Base-by-base conservation (phyloP, 2,113 vertebrate genomes). In the Rafetus swinhoei region DNA sequence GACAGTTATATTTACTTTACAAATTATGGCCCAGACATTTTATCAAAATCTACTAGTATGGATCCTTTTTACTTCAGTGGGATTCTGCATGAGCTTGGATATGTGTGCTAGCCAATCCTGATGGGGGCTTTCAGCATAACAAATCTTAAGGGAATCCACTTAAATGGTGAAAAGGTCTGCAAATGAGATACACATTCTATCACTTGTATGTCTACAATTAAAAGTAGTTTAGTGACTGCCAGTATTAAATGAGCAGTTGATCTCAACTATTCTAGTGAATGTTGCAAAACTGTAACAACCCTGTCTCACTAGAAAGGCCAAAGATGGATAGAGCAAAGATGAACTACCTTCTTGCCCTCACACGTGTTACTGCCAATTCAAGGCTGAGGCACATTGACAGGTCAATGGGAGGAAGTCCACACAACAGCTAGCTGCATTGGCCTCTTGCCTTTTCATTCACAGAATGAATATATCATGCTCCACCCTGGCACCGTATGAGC, bases 11-110 rank as follows among this genome's bases (percentile, higher is more conserved):
- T 60, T 60, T 60, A 84, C 4, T 39, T 22, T 27, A 62, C 45
- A 9, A 32, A 4, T 10, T n/a, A 81, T 0, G 0, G 25, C 8
- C 25, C 25, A 3, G 39, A 74, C 18, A 24, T 81, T 91, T 88
- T 29, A 57, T 90, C 81, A 27, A 83, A 35, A 79, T 74, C 18
- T 19, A 1, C 85, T 18, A 35, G 45, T 21, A 55, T 24, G 1
- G 55, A 87, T 11, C 7, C 60, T 39, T 39, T 35, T 59, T 90
- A 4, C 22, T 16, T 84, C 54, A 90, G 0, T 0, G 1, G 8
- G 24, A 53, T 69, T 90, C 77, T 85, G n/a, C 13, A 4, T 84
- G 53, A 14, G 7, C 57, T 82, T 72, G 74, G 81, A 1, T 35
- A 84, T 1, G 52, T 45, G 16, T 52, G 57, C 82, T 60, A n/a